Conservation (phyloP, 1,140 invertebrate species). For the Caenorhabditis tropicalis region DNA sequence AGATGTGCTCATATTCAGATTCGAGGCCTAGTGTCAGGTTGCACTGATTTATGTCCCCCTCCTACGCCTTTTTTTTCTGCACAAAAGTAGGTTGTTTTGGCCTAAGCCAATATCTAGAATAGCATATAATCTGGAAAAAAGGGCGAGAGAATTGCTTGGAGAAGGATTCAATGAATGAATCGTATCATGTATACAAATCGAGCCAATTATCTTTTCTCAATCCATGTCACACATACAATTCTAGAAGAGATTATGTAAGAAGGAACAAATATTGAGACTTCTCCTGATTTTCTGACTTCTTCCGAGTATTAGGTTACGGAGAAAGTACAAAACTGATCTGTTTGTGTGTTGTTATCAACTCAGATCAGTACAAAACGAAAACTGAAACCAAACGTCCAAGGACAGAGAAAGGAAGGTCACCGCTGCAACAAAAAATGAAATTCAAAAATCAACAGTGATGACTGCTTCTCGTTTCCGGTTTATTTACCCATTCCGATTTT, state of each 20-base stretch:
- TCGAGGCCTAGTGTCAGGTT: not conserved
- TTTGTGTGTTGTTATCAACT: not conserved
- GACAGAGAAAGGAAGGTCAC: not conserved
- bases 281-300: not conserved
- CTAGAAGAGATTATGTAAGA: not conserved
- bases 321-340: not conserved
- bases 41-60: not conserved
- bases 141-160: not conserved
- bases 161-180: not conserved
- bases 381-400: not conserved
- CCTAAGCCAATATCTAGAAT: not conserved
- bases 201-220: not conserved
- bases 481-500: not conserved
- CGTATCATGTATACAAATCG: constrained; percentile 21
- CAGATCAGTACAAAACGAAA: not conserved
- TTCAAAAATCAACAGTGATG: not conserved
- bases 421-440: not conserved
- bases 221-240: not conserved
- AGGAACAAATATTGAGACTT: not conserved
- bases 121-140: not conserved
- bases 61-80: not conserved
- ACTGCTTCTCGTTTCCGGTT: not conserved
- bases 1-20: not conserved
- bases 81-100: not conserved
- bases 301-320: not conserved